A percentile compares a stretch with the other conserved stretches of the same genome.
These are phyloP conservation scores for Pseudococcus longispinus DNA, from an alignment of 2,888 invertebrate species.

Conservation along the genomic window DNA sequence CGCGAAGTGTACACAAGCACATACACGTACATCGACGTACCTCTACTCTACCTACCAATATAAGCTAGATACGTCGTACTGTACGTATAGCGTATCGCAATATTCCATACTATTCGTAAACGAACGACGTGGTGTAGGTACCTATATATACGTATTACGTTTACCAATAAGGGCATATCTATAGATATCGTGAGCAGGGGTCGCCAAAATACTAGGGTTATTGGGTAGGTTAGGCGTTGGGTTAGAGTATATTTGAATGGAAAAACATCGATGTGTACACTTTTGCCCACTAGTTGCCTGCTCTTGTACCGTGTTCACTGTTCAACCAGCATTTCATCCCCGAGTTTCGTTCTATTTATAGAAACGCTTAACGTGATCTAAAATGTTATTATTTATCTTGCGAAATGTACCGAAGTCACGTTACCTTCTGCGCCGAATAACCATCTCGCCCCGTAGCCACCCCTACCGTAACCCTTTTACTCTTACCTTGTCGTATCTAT, in stretches of 20 bases:
- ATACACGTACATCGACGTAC: background rate
- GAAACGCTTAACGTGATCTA: conserved; percentile 30
- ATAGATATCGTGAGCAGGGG: background rate
- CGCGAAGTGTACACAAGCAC: background rate
- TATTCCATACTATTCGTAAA: too few relatives aligned
- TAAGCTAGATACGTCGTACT: too few relatives aligned
- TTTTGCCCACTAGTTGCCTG: background rate
- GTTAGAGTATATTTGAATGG: background rate
- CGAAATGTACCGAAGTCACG: conserved; percentile 40
- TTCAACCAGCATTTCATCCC: background rate
- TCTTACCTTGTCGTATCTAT: too few relatives aligned
- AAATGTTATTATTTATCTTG: conserved; percentile 42
- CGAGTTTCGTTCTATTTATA: background rate
- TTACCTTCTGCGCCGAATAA: background rate
- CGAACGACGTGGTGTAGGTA: too few relatives aligned
- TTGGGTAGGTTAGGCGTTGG: too few relatives aligned
- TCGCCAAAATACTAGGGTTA: background rate
- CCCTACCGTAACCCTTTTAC: too few relatives aligned
- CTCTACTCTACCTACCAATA: background rate
- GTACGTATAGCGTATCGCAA: too few relatives aligned
- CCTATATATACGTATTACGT: too few relatives aligned
- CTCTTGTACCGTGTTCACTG: background rate
- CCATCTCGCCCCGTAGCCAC: background rate
- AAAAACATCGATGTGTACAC: background rate
- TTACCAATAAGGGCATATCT: too few relatives aligned